Conservation (phyloP, 2,113 vertebrate genomes). For the cat (Felis catus) region F.catus_Fca126_mat1.0 CM031418.1:125630001-125630500, state of each 20-base stretch:
- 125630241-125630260: not conserved
- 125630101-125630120: not conserved
- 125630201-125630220: not conserved
- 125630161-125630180: not conserved
- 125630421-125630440: not conserved
- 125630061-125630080: not conserved
- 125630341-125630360: not conserved
- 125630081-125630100: not conserved
- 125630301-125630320: not conserved
- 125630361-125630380: not conserved
- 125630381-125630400: not conserved
- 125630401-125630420: not conserved
- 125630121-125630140: not conserved
- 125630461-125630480: constrained; percentile 13
- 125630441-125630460: not conserved
- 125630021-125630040: too few relatives aligned
- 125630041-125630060: not conserved
- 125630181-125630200: not conserved
- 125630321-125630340: not conserved
- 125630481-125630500: not conserved
- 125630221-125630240: not conserved
- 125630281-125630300: not conserved
- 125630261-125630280: not conserved
- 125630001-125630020: not conserved
- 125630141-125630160: not conserved